These are phyloP conservation scores for Peromyscus attwateri DNA, from an alignment of 2,797 vertebrate genomes.

Conservation along the genomic window DNA sequence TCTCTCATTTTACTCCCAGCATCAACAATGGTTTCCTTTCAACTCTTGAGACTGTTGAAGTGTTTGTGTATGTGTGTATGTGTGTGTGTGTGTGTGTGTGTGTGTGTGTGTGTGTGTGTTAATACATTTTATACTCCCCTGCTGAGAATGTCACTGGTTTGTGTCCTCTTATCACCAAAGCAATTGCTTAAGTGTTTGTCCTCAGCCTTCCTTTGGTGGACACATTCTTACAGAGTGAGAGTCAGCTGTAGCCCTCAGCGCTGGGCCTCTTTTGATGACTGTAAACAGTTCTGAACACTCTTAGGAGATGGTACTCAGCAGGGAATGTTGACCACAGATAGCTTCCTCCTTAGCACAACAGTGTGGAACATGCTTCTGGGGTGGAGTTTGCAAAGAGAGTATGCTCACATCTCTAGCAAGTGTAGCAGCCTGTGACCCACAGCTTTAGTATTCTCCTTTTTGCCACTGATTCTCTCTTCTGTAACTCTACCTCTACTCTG, in stretches of 20 bases:
- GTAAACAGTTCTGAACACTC: neutral
- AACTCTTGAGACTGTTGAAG: constrained; percentile 61
- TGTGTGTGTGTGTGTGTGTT: neutral
- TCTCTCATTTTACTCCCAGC: constrained; percentile 4
- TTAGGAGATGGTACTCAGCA: neutral
- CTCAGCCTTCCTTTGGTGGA: constrained; percentile 33
- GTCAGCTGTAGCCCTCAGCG: neutral
- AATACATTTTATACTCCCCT: constrained; percentile 30
- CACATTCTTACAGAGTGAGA: neutral
- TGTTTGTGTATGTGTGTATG: neutral
- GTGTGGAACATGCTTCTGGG: neutral
- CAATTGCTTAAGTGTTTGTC: constrained; percentile 48
- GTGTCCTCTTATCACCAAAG: constrained; percentile 61
- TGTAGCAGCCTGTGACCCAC: neutral
- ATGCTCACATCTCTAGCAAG: neutral
- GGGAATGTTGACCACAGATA: neutral
- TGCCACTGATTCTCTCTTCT: neutral
- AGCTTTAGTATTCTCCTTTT: neutral
- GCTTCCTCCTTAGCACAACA: neutral
- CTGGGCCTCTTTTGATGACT: neutral
- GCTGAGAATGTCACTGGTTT: neutral
- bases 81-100: neutral
- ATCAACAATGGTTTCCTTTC: constrained; percentile 17
- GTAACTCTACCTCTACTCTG: neutral
- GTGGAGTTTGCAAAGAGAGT: neutral